Percentiles rank a stretch among this genome's conserved stretches.
These are phyloP conservation scores for Ochotona curzoniae DNA, from an alignment of 2,113 vertebrate genomes.

Conservation along the genomic window DNA sequence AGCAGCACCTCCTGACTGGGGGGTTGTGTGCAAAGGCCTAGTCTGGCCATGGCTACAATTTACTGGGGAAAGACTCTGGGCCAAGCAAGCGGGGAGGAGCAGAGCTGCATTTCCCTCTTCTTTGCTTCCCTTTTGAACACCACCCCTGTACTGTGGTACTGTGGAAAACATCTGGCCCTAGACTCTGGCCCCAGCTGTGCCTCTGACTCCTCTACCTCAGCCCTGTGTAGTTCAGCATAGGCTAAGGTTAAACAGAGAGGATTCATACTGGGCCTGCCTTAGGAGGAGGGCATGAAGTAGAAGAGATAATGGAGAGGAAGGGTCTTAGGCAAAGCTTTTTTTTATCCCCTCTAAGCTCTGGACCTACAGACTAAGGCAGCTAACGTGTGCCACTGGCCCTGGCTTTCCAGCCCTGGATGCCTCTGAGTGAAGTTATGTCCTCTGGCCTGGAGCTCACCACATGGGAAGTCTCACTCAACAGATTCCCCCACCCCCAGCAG, in stretches of 20 bases:
- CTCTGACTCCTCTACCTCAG: not conserved
- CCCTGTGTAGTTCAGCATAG: not conserved
- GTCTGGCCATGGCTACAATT: not conserved
- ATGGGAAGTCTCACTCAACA: not conserved
- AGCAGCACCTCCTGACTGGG: not conserved
- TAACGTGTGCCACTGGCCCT: not conserved
- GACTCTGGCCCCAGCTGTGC: not conserved
- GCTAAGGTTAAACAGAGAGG: not conserved
- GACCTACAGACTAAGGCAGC: not conserved
- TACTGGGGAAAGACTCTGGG: not conserved
- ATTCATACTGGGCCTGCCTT: not conserved
- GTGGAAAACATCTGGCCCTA: slow-evolving; percentile 18
- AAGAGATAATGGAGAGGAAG: not conserved
- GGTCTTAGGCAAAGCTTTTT: slow-evolving; percentile 18
- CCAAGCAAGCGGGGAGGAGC: not conserved
- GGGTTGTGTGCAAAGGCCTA: not conserved
- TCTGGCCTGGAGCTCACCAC: not conserved
- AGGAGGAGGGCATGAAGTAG: not conserved
- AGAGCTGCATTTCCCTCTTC: not conserved
- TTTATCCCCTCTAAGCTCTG: not conserved
- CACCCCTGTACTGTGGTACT: not conserved
- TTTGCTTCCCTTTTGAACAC: slow-evolving; percentile 35
- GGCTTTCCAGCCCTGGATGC: not conserved
- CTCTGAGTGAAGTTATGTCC: not conserved
- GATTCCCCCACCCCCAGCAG: not conserved